phyloP scores from a whole-genome alignment of 2,888 invertebrate genomes.

The Drymonia ruficornis region DNA sequence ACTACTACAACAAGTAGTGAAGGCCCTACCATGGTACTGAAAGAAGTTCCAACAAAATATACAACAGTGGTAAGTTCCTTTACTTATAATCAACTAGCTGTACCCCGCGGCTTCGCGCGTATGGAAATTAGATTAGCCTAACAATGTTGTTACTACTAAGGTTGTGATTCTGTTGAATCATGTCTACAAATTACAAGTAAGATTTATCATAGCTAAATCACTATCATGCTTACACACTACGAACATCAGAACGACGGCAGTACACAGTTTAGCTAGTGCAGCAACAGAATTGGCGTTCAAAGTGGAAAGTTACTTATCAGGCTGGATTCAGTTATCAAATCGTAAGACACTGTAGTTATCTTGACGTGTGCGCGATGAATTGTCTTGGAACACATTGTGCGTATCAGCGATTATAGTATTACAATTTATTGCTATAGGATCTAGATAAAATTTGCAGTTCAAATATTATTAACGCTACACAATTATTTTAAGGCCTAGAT shows the following conservation, averaged over 20 bases:
- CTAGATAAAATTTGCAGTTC: background rate
- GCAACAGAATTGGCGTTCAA: background rate
- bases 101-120: no score
- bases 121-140: no score
- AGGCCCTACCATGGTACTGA: slow-evolving; percentile 3
- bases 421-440: background rate
- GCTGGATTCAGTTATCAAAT: slow-evolving; percentile 20
- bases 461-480: background rate
- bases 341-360: slow-evolving; percentile 6
- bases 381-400: slow-evolving; percentile 11
- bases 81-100: no score
- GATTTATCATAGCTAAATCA: no score
- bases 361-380: slow-evolving; percentile 12
- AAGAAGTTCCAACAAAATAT: slow-evolving; percentile 14
- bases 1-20: background rate
- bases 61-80: slow-evolving; percentile 14
- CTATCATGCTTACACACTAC: no score
- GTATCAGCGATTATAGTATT: slow-evolving; percentile 10
- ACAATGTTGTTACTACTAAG: no score
- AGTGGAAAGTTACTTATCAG: slow-evolving; percentile 30
- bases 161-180: no score
- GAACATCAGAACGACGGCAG: no score
- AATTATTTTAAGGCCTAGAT: background rate
- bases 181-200: no score
- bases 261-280: no score